Percentiles rank a stretch among this genome's conserved stretches.
Conservation (phyloP, 1,140 invertebrate species). For the Cherax quadricarinatus region DNA sequence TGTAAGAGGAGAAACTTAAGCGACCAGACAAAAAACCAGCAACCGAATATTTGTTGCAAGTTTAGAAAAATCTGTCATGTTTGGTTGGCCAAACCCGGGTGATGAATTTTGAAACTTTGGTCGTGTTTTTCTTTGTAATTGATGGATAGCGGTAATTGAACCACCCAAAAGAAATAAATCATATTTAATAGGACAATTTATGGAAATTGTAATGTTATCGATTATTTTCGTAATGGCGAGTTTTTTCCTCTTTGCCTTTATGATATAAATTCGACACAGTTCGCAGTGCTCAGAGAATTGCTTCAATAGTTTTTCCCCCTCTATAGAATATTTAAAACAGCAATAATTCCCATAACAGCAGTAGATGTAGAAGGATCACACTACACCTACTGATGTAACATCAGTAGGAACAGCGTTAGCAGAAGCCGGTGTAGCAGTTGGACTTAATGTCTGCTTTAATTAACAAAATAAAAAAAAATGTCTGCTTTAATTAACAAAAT, state of each 20-base stretch:
- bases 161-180: background rate
- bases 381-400: no score
- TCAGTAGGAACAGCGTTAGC: no score
- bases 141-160: conserved; percentile 11
- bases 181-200: background rate
- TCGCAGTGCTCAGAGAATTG: background rate
- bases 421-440: no score
- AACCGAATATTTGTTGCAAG: background rate
- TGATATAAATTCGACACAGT: background rate
- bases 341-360: no score
- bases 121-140: conserved; percentile 6
- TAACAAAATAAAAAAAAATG: no score
- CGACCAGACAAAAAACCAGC: background rate
- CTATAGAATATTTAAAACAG: no score
- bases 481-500: no score
- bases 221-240: background rate
- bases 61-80: background rate
- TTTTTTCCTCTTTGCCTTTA: background rate
- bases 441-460: no score
- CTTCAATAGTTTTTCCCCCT: no score
- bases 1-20: background rate
- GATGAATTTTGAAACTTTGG: background rate
- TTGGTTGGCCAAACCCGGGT: background rate
- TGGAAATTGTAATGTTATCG: conserved; percentile 4
- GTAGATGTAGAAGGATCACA: no score